Base-by-base conservation (phyloP, 2,888 invertebrate genomes). In the Ichneumoninae sp. region DNA sequence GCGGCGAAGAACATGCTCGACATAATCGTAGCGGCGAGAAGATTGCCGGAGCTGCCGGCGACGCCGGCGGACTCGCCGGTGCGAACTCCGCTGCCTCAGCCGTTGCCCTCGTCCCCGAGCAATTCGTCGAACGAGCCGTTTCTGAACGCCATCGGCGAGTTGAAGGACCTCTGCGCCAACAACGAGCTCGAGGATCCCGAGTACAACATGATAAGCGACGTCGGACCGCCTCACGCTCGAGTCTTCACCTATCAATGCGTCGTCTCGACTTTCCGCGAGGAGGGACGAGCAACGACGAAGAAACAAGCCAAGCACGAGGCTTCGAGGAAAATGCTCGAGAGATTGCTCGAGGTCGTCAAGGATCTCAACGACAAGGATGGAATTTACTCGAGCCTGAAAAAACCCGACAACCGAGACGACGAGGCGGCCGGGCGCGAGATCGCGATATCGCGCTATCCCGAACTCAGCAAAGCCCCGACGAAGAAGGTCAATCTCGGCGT, bases 151-250 rank as follows among this genome's bases (percentile, higher is more conserved):
- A 90, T 93, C 65, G 93, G 93, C 44, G 91, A 89, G 19, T 88
- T 93, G 8, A 83, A 92, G 89, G 92, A 92, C 60, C 85, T 94
- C 1, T 94, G 94, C 83, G 66, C 86, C 0, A 90, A 90, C 4
- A 91, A 94, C 77, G 95, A 94, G 85, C 94, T 96, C 74, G 94
- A 95, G 22, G 92, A 91, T 16, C 95, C 95, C 3, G 90, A 92
- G 63, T 96, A 95, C 93, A 90, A 92, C 79, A 94, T 95, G 91
- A 94, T 95, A 83, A 95, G 95, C 19, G 96, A 96, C 92, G 95
- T 96, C 87, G 96, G 96, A 63, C 96, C 96, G 22, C 95, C 96
- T 54, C 96, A 96, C 94, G 94, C 94, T 78, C 95, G 95, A 88
- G 94, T 95, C 87, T 96, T 96, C 92, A 96, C 96, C 0, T 92